Evolutionary conservation across 2,888 invertebrate genomes (phyloP).

Genomic region (Drosophila fulvimacula): DNA sequence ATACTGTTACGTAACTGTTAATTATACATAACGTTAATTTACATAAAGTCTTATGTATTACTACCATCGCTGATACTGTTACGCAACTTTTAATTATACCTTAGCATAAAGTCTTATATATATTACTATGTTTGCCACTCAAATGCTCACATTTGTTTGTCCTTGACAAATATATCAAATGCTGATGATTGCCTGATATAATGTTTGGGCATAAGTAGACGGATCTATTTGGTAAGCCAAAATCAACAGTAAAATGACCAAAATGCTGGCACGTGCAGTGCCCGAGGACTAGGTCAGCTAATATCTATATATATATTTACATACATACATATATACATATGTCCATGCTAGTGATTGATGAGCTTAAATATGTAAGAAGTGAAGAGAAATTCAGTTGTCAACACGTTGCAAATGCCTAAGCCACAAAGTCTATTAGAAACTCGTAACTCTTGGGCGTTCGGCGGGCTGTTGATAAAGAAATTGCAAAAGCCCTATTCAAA

Average conservation of each 20-base stretch:
- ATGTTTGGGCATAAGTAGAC: conserved; percentile 37
- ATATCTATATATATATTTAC: background rate
- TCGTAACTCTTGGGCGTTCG: conserved; percentile 17
- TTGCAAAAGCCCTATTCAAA: conserved; percentile 17
- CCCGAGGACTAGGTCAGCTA: conserved; percentile 45
- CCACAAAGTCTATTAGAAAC: conserved; percentile 38
- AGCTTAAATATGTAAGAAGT: conserved; percentile 16
- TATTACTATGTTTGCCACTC: background rate
- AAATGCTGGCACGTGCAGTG: conserved; percentile 66
- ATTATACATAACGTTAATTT: no score
- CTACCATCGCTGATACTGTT: no score
- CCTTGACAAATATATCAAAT: conserved; percentile 31
- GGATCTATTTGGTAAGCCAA: conserved; percentile 34
- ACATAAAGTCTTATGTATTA: no score
- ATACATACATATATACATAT: background rate
- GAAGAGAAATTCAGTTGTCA: conserved; percentile 64
- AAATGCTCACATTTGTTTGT: conserved; percentile 4
- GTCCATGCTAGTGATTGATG: conserved; percentile 58
- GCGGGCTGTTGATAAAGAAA: conserved; percentile 1
- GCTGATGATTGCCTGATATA: conserved; percentile 45
- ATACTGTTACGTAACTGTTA: no score
- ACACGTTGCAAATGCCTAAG: conserved; percentile 38
- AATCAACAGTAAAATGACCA: conserved; percentile 62
- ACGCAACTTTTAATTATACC: no score
- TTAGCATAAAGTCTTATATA: background rate